These are phyloP conservation scores for Nixonia krombeini DNA, from an alignment of 1,140 invertebrate genomes.

Conservation along the genomic window DNA sequence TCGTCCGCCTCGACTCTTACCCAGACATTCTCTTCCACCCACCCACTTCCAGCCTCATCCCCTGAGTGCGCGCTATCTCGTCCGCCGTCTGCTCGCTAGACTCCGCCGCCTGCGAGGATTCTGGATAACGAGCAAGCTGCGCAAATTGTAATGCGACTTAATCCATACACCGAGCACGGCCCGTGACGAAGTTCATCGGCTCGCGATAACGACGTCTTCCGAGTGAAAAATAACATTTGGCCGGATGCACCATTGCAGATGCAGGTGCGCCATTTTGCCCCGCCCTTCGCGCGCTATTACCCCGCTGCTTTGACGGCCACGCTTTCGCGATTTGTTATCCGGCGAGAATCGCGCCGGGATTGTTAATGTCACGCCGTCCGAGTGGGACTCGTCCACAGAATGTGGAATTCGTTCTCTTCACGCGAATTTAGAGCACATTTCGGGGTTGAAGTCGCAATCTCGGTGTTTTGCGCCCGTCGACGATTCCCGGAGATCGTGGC, in stretches of 20 bases:
- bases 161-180: conserved; percentile 3
- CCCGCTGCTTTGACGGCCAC: no score
- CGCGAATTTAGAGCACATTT: no score
- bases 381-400: no score
- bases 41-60: conserved; percentile 7
- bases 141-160: conserved; percentile 2
- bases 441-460: no score
- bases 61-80: background rate
- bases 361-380: no score
- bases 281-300: no score
- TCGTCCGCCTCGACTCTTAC: conserved; percentile 24
- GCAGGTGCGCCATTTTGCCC: background rate
- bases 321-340: no score
- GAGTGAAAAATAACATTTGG: background rate
- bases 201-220: background rate
- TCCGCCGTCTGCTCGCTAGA: background rate
- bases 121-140: background rate
- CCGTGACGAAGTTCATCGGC: conserved; percentile 8
- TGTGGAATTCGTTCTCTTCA: no score
- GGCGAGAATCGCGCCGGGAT: no score
- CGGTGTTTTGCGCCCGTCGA: no score
- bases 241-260: background rate
- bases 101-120: no score
- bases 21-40: conserved; percentile 9
- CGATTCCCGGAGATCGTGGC: no score